Conservation (phyloP, 2,113 vertebrate genomes). For the Eudorcas thomsonii region DNA sequence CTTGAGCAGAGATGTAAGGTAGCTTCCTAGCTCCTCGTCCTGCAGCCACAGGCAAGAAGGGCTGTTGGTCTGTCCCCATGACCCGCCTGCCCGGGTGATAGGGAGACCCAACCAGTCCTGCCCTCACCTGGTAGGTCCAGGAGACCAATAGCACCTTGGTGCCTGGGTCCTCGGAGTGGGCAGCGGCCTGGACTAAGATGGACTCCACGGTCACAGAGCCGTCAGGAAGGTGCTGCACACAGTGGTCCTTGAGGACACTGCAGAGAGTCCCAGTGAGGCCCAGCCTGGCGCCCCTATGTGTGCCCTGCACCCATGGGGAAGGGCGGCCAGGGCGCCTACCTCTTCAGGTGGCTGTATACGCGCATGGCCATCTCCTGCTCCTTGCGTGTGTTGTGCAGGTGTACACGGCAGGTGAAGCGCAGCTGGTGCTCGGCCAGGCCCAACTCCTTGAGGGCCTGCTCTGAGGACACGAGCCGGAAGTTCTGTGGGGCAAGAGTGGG, state of each 20-base stretch:
- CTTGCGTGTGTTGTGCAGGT: conserved; percentile 92
- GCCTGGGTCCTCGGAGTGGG: conserved; percentile 89
- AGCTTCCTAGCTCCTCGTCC: conserved; percentile 98
- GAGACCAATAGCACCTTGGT: conserved; percentile 95
- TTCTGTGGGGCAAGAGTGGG: conserved; percentile 77
- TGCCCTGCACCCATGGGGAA: accelerated
- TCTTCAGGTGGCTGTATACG: conserved; percentile 93
- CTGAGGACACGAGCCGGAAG: conserved; percentile 91
- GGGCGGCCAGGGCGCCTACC: conserved; percentile 63
- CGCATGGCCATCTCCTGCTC: conserved; percentile 89
- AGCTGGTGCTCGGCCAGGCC: conserved; percentile 95
- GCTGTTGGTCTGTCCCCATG: accelerated
- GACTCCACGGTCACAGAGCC: conserved; percentile 97
- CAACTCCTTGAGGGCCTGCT: conserved; percentile 96
- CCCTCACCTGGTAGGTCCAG: conserved; percentile 96
- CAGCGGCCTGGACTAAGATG: conserved; percentile 94
- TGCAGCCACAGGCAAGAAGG: conserved; percentile 31
- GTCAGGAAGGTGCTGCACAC: conserved; percentile 94
- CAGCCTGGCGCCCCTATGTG: accelerated
- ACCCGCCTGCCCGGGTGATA: neutral
- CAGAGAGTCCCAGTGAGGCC: neutral
- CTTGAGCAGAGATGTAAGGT: conserved; percentile 91
- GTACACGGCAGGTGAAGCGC: conserved; percentile 95
- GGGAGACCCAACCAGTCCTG: neutral
- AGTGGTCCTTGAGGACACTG: conserved; percentile 92